Evolutionary conservation across 2,797 vertebrate species (phyloP).

Genomic region (Sebastes ruberrimus): DNA sequence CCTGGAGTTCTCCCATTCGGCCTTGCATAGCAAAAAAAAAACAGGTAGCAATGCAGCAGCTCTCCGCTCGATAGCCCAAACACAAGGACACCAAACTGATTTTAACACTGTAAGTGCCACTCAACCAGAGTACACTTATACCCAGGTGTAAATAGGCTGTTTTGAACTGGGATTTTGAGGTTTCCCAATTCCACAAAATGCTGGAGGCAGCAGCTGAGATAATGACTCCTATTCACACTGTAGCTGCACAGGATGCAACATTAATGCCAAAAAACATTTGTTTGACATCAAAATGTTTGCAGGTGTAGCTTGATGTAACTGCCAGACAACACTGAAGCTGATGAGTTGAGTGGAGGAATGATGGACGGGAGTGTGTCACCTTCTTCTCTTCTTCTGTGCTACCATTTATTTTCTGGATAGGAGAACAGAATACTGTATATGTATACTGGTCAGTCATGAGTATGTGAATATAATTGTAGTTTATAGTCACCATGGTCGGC

Average conservation of each 20-base stretch:
- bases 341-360: background rate
- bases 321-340: background rate
- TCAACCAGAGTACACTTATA: conserved; percentile 12
- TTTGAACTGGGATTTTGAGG: conserved; percentile 23
- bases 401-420: background rate
- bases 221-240: conserved; percentile 29
- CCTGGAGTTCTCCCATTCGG: conserved; percentile 30
- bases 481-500: background rate
- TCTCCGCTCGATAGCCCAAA: conserved; percentile 9
- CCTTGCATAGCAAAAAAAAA: conserved; percentile 43
- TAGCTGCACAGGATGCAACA: conserved; percentile 1
- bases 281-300: background rate
- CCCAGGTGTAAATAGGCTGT: conserved; percentile 30
- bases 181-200: conserved; percentile 7
- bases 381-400: background rate
- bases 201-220: conserved; percentile 22
- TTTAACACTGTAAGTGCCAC: conserved; percentile 33
- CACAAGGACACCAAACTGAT: conserved; percentile 39
- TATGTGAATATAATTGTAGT: background rate
- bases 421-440: background rate
- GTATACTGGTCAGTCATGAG: background rate
- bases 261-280: conserved; percentile 1
- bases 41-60: conserved; percentile 36
- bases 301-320: background rate
- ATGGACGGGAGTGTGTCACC: background rate